These are phyloP conservation scores for Drosophila sp. DNA, from an alignment of 1,140 invertebrate genomes.

Conservation along the genomic window DNA sequence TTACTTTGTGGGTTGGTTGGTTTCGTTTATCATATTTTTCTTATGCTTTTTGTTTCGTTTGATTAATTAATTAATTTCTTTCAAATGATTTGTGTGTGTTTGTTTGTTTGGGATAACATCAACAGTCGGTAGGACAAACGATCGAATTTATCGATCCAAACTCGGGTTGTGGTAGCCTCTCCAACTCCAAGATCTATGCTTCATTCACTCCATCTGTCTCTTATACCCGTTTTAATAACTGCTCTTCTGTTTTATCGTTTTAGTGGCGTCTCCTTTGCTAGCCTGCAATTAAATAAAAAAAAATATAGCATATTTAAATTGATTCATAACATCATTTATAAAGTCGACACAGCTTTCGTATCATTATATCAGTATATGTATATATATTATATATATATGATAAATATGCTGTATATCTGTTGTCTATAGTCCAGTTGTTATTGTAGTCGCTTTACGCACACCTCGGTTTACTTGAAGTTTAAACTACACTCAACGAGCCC, in stretches of 20 bases:
- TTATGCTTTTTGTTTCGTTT: conserved; percentile 25
- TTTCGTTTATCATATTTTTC: conserved; percentile 48
- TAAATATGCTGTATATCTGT: conserved; percentile 1
- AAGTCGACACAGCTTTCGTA: no score
- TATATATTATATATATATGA: conserved; percentile 16
- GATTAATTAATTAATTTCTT: conserved; percentile 49
- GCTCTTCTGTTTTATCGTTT: conserved; percentile 1
- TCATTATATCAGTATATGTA: not conserved
- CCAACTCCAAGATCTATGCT: conserved; percentile 14
- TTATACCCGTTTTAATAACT: conserved; percentile 9
- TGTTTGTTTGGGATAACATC: conserved; percentile 44
- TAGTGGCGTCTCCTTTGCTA: conserved; percentile 30
- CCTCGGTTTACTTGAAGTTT: conserved; percentile 25
- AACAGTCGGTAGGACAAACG: conserved; percentile 66
- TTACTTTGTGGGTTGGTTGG: conserved; percentile 70
- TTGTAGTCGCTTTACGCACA: conserved; percentile 29
- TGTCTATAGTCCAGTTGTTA: conserved; percentile 27
- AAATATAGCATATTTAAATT: conserved; percentile 6
- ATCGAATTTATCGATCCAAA: conserved; percentile 58
- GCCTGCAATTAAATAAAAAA: conserved; percentile 34
- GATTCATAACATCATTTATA: not conserved
- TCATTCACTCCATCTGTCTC: not conserved
- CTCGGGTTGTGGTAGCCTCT: conserved; percentile 57
- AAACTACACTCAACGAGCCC: conserved; percentile 48
- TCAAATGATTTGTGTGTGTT: conserved; percentile 54